These are phyloP conservation scores for Neoitamus cyanurus DNA, from an alignment of 2,888 invertebrate genomes.

Conservation along the genomic window DNA sequence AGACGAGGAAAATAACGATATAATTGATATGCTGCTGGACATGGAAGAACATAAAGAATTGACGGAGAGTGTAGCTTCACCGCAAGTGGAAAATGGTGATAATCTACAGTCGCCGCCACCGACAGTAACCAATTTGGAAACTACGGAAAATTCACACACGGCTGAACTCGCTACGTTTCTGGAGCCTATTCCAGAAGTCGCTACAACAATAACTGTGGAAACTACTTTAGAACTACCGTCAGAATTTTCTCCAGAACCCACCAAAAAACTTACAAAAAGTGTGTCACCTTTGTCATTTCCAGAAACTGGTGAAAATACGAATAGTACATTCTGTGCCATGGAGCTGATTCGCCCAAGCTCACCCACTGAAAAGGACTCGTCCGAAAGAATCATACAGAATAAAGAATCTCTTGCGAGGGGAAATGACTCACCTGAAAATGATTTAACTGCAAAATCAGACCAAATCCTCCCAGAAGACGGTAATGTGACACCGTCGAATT, in stretches of 20 bases:
- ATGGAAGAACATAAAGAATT: constrained; percentile 18
- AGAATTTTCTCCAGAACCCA: background rate
- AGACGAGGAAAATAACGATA: background rate
- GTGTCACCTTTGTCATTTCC: background rate
- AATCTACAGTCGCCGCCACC: no score
- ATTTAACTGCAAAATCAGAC: background rate
- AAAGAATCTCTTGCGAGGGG: background rate
- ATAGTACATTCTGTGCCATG: background rate
- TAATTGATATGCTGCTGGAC: constrained; percentile 22
- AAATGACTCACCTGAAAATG: background rate
- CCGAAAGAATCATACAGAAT: background rate
- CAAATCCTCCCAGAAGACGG: background rate
- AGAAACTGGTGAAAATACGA: background rate
- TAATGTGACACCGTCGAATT: no score
- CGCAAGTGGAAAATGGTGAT: background rate
- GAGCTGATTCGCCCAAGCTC: background rate
- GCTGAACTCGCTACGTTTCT: background rate
- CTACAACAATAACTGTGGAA: background rate
- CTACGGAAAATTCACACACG: background rate
- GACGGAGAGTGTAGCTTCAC: background rate
- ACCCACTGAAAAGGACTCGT: background rate
- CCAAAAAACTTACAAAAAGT: background rate
- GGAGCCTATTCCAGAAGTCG: background rate
- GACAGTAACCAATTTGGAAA: background rate
- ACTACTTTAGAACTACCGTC: background rate